Evolutionary conservation across 2,113 vertebrate species (phyloP), one percentile per base, ranked within the genome.

Genomic region (Grammomys surdaster): DNA sequence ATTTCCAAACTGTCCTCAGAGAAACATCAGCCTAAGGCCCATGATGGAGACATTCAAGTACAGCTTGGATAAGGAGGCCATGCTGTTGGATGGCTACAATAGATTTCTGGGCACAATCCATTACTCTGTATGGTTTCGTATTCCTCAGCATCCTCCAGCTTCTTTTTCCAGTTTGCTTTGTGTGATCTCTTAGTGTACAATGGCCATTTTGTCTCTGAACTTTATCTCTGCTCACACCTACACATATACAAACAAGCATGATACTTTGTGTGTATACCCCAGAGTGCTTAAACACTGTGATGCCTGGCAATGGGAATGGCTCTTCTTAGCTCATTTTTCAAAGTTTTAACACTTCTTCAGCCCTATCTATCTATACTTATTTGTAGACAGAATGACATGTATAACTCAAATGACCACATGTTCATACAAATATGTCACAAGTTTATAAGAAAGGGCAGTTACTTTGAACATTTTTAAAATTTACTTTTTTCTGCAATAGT

Each of bases 41-140:
- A 43, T 43, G n/a, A 2, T 70, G 40, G 7, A 0, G 10, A 36
- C 12, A 72, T 10, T 16, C 16, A 20, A 24, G 7, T 33, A 1
- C 0, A 14, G 40, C 36, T 2, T 22, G 77, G 31, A 48, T 2
- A 11, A 9, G 46, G 16, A n/a, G 31, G 19, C 6, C 6, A 1
- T 3, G 11, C 7, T n/a, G 31, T 72, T 17, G 69, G 31, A 26
- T 11, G 7, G 77, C 14, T 54, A 65, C 40, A 17, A 5, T 1
- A 46, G 13, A 12, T 24, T 31, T 46, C 11, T 8, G 33, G 48
- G 51, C 13, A 20, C 36, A 19, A 2, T 3, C 28, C 31, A 40
- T n/a, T 93, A 58, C 48, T 73, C 19, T 51, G 10, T 19, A 51
- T 76, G 13, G 11, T 48, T 43, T 33, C 10, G 14, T 33, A 40